Percentiles rank a stretch among this genome's conserved stretches.
Conservation (phyloP, 2,888 invertebrate genomes). For the Zaprionus bogoriensis region DNA sequence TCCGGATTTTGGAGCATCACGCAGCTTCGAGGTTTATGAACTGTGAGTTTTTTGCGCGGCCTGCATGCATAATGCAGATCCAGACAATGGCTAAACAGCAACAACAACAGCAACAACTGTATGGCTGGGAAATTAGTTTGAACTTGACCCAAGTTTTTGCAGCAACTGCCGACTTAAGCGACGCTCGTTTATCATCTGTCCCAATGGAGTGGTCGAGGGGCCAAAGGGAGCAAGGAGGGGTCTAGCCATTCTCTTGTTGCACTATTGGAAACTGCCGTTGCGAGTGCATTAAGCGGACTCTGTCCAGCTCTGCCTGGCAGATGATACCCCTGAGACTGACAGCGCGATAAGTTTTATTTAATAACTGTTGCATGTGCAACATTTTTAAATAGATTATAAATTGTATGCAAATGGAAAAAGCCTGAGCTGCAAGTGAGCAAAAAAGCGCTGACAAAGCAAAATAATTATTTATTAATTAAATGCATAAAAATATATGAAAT, state of each 20-base stretch:
- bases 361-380: slow-evolving; percentile 40
- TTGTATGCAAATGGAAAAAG: slow-evolving; percentile 2
- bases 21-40: slow-evolving; percentile 53
- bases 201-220: background rate
- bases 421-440: background rate
- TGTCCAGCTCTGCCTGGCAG: background rate
- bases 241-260: slow-evolving; percentile 33
- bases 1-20: slow-evolving; percentile 18
- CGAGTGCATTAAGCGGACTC: slow-evolving; percentile 50
- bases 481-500: background rate
- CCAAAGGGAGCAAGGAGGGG: slow-evolving; percentile 11
- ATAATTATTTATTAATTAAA: background rate
- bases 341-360: slow-evolving; percentile 53
- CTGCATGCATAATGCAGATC: slow-evolving; percentile 41
- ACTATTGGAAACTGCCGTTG: slow-evolving; percentile 33
- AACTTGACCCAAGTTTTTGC: slow-evolving; percentile 61
- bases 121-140: slow-evolving; percentile 59
- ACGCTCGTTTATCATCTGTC: slow-evolving; percentile 51
- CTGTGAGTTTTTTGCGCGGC: slow-evolving; percentile 39
- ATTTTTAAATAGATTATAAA: slow-evolving; percentile 16
- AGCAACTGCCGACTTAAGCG: slow-evolving; percentile 18
- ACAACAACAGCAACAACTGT: slow-evolving; percentile 18
- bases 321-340: slow-evolving; percentile 36
- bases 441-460: background rate
- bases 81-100: slow-evolving; percentile 33